Conservation (phyloP, 2,113 vertebrate genomes). For the Mystacornis crossleyi region DNA sequence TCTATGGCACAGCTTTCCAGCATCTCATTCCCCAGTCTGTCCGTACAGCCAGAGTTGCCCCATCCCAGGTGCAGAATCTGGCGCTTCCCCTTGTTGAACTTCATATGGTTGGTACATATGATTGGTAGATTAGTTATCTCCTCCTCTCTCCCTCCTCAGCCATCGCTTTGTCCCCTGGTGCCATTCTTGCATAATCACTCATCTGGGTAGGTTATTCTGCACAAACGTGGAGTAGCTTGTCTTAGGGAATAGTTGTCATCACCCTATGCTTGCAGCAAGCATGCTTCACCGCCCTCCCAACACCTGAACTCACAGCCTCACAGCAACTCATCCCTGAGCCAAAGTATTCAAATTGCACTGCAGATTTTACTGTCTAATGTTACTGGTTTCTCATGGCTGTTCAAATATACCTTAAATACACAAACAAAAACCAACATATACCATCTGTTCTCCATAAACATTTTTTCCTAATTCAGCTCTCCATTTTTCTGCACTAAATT, state of each 20-base stretch:
- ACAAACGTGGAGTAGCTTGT: neutral
- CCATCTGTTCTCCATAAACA: neutral
- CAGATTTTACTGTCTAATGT: neutral
- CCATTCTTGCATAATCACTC: neutral
- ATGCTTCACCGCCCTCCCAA: neutral
- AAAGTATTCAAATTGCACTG: neutral
- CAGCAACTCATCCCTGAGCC: neutral
- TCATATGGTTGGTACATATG: neutral
- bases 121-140: neutral
- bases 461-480: neutral
- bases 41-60: neutral
- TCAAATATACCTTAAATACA: neutral
- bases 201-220: neutral
- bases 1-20: neutral
- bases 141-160: neutral
- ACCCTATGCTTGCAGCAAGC: neutral
- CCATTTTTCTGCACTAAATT: neutral
- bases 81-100: neutral
- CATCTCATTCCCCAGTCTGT: neutral
- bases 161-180: neutral
- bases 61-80: neutral
- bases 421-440: neutral
- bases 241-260: neutral
- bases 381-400: neutral
- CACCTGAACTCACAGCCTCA: neutral